Evolutionary conservation across 2,113 vertebrate species (phyloP), one percentile per base, ranked within the genome.

Genomic region (Muntiacus reevesi): DNA sequence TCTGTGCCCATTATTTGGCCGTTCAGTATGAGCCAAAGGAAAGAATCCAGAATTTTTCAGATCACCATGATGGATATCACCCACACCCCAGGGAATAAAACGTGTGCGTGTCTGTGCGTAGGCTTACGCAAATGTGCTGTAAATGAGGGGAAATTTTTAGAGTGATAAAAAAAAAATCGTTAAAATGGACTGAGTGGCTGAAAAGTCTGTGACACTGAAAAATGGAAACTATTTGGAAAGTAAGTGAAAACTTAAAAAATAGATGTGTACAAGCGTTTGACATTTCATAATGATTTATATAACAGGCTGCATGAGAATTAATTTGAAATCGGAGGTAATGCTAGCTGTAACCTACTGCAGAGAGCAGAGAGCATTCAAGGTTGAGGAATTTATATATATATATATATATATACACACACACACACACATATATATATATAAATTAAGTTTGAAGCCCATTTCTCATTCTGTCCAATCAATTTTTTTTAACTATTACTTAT

Each of bases 281-380:
- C 98, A 98, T 99, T 99, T 99, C 98, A 97, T 98, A 98, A 98
- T 98, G 98, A 99, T 99, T 99, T 99, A 99, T 99, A 98, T 98
- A 98, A 98, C 97, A 97, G 98, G 93, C 97, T 98, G 97, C 92
- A 97, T 91, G 97, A 98, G 97, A 99, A 99, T 99, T 99, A 98
- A 99, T 99, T 99, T 99, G 97, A 98, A 98, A 99, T 98, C 98
- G 98, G 95, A 98, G 98, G 96, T 97, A 98, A 97, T 79, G 92
- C 88, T 97, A 89, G 94, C 97, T 96, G 17, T 96, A 98, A 97
- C 98, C 97, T 98, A 98, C 97, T 96, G 90, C 5, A 97, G 96
- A 94, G 97, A 98, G 97, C 87, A 94, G 97, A 96, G 97, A 93
- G 96, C 88, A 97, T 97, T 98, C 98, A 81, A 91, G 94, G 92